Conservation (phyloP, 2,797 vertebrate genomes). For the Vultur gryphus region DNA sequence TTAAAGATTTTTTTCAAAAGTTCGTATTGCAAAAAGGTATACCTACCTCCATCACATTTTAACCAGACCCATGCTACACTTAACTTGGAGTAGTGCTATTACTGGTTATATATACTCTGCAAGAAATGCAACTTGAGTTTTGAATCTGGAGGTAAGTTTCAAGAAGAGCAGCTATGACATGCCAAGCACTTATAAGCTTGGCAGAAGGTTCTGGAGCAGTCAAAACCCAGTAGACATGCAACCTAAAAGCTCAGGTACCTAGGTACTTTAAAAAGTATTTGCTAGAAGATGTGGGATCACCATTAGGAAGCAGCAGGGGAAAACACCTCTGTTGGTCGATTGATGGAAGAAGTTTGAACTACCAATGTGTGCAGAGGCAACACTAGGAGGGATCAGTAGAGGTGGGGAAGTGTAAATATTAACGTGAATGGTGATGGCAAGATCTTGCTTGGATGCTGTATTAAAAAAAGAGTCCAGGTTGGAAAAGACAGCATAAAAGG, state of each 20-base stretch:
- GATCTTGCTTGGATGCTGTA: background rate
- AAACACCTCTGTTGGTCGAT: background rate
- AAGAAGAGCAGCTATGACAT: background rate
- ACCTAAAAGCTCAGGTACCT: background rate
- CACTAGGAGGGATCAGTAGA: background rate
- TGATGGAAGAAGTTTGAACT: background rate
- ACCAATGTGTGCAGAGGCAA: background rate
- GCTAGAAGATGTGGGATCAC: background rate
- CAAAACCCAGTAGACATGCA: background rate
- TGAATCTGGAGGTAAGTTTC: background rate
- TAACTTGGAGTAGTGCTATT: background rate
- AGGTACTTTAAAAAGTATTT: background rate
- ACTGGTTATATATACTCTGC: background rate
- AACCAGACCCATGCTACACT: background rate
- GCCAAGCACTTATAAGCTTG: background rate
- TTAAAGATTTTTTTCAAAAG: background rate
- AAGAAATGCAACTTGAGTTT: background rate
- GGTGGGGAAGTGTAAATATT: background rate
- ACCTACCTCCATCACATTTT: background rate
- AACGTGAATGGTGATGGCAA: background rate
- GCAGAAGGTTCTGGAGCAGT: background rate
- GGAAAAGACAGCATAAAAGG: background rate
- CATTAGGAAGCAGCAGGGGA: background rate
- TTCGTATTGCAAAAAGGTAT: background rate
- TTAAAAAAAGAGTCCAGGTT: background rate